Evolutionary conservation across 1,140 invertebrate genomes (phyloP).

Genomic region (Trichomalopsis sarcophagae): DNA sequence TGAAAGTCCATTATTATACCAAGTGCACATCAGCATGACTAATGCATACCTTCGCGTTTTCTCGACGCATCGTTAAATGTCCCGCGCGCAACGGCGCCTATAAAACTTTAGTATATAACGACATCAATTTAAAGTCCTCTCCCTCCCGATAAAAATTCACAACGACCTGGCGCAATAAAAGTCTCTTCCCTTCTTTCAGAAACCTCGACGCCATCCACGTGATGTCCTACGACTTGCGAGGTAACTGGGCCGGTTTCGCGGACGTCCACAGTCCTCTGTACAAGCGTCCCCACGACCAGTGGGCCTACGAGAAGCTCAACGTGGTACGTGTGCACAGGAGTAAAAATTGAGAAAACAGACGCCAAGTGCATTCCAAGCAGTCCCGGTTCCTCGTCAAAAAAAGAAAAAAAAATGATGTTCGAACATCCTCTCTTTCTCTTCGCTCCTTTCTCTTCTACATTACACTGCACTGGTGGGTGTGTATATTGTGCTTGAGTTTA

Average conservation of each 20-base stretch:
- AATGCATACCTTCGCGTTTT: neutral
- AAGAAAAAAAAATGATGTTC: neutral
- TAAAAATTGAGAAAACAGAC: neutral
- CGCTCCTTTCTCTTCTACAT: neutral
- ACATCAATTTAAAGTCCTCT: too few species aligned
- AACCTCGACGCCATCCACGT: slow-evolving; percentile 88
- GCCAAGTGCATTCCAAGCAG: neutral
- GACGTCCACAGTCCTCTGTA: slow-evolving; percentile 91
- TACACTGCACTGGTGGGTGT: neutral
- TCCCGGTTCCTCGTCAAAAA: neutral
- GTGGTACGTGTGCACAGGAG: slow-evolving; percentile 78
- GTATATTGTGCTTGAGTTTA: neutral
- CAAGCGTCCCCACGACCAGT: slow-evolving; percentile 88
- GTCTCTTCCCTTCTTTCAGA: slow-evolving; percentile 66
- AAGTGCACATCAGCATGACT: neutral
- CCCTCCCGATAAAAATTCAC: too few species aligned
- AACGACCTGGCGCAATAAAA: neutral
- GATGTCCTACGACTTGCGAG: slow-evolving; percentile 93
- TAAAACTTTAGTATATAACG: too few species aligned
- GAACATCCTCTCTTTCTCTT: neutral
- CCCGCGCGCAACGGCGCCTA: too few species aligned
- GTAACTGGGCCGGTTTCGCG: slow-evolving; percentile 93
- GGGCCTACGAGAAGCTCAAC: slow-evolving; percentile 90
- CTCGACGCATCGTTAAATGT: too few species aligned
- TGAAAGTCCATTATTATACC: neutral